Conservation (phyloP, 2,888 invertebrate species). For the Euphydryas editha region DNA sequence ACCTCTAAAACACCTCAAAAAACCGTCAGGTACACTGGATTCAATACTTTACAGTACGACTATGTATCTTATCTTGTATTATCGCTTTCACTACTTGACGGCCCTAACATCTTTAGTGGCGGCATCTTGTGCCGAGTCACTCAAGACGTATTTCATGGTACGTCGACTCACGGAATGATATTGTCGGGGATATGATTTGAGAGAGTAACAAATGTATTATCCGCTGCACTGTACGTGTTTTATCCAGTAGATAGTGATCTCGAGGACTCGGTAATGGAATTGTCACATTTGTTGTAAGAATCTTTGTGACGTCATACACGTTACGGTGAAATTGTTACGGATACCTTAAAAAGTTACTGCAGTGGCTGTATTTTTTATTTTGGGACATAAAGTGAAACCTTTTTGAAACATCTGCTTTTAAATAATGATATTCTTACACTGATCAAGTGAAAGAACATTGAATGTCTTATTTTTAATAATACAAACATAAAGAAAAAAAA, state of each 20-base stretch:
- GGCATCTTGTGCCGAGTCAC: conserved; percentile 80
- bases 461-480: too few relatives aligned
- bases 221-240: conserved; percentile 52
- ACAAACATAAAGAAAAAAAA: too few relatives aligned
- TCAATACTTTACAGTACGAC: too few relatives aligned
- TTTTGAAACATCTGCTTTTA: too few relatives aligned
- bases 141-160: conserved; percentile 82
- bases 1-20: too few relatives aligned
- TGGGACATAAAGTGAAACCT: not conserved
- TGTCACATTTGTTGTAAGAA: conserved; percentile 15
- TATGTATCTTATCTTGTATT: not conserved
- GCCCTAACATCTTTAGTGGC: conserved; percentile 55
- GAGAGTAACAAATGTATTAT: conserved; percentile 78
- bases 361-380: not conserved
- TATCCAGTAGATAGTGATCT: conserved; percentile 36
- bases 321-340: not conserved
- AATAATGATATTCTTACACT: too few relatives aligned
- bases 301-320: not conserved
- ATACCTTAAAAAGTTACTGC: not conserved
- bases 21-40: too few relatives aligned
- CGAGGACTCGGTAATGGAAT: conserved; percentile 26
- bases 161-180: conserved; percentile 81
- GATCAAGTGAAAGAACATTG: too few relatives aligned
- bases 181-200: conserved; percentile 80
- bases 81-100: conserved; percentile 43